A percentile compares a stretch with the other conserved stretches of the same genome.
Evolutionary conservation across 2,888 invertebrate genomes (phyloP).

Genomic region (Caenorhabditis panamensis): DNA sequence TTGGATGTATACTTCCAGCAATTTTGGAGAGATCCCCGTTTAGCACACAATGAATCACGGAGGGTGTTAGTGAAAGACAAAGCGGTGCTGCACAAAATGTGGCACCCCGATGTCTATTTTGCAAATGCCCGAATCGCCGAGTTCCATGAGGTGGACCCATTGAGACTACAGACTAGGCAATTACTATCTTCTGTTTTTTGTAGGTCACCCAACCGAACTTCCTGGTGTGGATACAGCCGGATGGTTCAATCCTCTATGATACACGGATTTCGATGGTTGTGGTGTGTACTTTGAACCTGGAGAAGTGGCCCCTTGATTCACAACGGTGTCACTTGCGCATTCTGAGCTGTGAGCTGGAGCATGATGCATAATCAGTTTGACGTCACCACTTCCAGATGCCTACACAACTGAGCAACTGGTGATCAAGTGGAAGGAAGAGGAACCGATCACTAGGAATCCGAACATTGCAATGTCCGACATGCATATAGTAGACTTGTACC

Average conservation of each 20-base stretch:
- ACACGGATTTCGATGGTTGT: conserved; percentile 75
- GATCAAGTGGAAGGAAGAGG: conserved; percentile 77
- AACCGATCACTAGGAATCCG: conserved; percentile 78
- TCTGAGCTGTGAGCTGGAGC: conserved; percentile 77
- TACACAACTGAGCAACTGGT: conserved; percentile 80
- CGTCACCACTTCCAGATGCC: conserved; percentile 76
- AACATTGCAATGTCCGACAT: conserved; percentile 81
- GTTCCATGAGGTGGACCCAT: conserved; percentile 75
- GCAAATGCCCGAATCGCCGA: conserved; percentile 80
- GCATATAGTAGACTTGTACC: conserved; percentile 77
- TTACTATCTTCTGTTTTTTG: conserved; percentile 41
- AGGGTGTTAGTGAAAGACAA: conserved; percentile 73
- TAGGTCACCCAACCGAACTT: conserved; percentile 81
- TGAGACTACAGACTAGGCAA: background rate
- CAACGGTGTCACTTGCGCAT: conserved; percentile 80
- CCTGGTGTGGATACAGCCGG: conserved; percentile 81
- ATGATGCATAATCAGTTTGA: conserved; percentile 55
- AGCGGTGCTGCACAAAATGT: conserved; percentile 75
- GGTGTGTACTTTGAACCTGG: conserved; percentile 80
- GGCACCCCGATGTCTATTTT: conserved; percentile 81
- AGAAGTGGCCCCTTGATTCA: conserved; percentile 80
- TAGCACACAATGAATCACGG: conserved; percentile 78
- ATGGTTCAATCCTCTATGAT: conserved; percentile 81
- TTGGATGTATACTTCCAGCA: conserved; percentile 81
- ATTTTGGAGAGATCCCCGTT: conserved; percentile 78